Evolutionary conservation across 2,797 vertebrate genomes (phyloP), one percentile per base, ranked within the genome.

Genomic region (Rhabdophis nuchalis): DNA sequence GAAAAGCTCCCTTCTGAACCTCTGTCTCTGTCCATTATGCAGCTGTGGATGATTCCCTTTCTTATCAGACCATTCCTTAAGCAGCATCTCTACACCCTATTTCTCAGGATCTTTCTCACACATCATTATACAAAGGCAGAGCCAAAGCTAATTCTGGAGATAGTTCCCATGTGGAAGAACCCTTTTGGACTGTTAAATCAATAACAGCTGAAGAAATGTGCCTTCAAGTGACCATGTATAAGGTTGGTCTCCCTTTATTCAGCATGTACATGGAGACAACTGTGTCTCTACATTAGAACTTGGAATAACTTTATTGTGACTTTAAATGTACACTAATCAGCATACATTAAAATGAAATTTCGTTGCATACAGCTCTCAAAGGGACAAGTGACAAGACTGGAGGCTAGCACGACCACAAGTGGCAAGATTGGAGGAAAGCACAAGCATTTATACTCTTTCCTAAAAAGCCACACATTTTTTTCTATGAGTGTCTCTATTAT

Each of bases 201-300:
- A 64, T 56, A 85, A 92, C 57, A 60, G 20, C 32, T 36, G 29
- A 88, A 1, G 86, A 4, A 53, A 77, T 12, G 5, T 25, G 72
- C 72, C 8, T 89, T 91, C 91, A 72, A 88, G 90, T 88, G 61
- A 10, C 25, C 86, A 46, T 82, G 50, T 92, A 57, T 52, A 87
- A n/a, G 32, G 87, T 72, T 4, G 9, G 27, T 91, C 88, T 88
- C 23, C 89, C 29, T 94, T 23, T 29, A 86, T 46, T 9, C 57
- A 50, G 52, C 18, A 64, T 89, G 9, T 2, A 54, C 88, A 89
- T 16, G n/a, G 90, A 89, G 58, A 27, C 29, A 32, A 54, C 6
- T 12, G 23, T 52, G 13, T 68, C 14, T 20, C 4, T 68, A 29
- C 13, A 89, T 41, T 61, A 61, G 60, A 61, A 29, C 0, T 61